Conservation (phyloP, 2,113 vertebrate genomes). For the Carassius auratus region DNA sequence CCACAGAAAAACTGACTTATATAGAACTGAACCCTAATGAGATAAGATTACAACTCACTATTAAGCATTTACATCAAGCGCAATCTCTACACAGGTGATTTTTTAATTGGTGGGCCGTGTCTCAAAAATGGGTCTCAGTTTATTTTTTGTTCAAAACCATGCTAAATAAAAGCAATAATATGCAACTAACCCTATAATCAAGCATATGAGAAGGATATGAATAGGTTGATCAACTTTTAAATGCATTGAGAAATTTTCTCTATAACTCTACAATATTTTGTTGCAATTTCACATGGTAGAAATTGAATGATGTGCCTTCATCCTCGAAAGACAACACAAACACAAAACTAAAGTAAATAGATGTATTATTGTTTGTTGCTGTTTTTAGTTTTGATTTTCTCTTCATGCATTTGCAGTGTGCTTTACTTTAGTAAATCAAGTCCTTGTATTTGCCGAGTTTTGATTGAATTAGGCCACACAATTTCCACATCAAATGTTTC, state of each 20-base stretch:
- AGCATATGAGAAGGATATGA: not conserved
- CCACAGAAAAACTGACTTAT: no score
- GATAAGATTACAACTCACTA: no score
- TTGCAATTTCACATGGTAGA: not conserved
- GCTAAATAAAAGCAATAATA: not conserved
- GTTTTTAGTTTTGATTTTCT: not conserved
- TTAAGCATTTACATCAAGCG: not conserved
- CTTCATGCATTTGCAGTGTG: not conserved
- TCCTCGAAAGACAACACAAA: not conserved
- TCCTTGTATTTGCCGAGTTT: not conserved
- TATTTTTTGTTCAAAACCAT: not conserved
- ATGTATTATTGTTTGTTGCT: no score
- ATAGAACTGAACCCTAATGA: not conserved
- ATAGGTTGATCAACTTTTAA: not conserved
- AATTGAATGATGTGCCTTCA: not conserved
- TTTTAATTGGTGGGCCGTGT: not conserved
- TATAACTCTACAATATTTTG: not conserved
- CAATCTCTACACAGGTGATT: not conserved
- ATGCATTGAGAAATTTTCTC: not conserved
- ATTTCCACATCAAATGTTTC: slow-evolving; percentile 29
- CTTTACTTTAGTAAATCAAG: slow-evolving; percentile 1
- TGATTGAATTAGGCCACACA: slow-evolving; percentile 28
- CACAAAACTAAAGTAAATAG: not conserved
- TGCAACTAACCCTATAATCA: not conserved
- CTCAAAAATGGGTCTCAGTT: not conserved